Evolutionary conservation across 30 jellyfish, hydroid and myxozoan species (phyloP).

Genomic region (Morbakka virulenta): DNA sequence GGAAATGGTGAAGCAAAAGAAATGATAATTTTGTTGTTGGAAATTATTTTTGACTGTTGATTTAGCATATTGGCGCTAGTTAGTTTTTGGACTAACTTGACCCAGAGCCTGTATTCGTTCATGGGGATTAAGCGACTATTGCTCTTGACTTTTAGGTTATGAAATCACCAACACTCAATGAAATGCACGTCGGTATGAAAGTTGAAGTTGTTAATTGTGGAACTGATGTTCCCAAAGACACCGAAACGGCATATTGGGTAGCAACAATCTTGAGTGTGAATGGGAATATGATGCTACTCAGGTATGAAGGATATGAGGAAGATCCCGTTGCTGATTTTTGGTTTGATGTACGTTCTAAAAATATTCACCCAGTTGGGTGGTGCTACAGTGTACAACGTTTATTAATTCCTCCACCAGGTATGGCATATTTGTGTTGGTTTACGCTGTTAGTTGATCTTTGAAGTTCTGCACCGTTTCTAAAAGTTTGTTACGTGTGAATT

Average conservation of each 20-base stretch:
- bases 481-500: too few relatives aligned
- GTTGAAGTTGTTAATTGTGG: conserved; percentile 92
- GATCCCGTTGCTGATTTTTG: conserved; percentile 77
- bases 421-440: not conserved
- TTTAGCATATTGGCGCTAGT: too few relatives aligned
- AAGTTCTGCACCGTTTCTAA: too few relatives aligned
- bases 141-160: conserved; percentile 61
- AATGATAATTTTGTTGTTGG: too few relatives aligned
- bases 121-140: too few relatives aligned
- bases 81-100: too few relatives aligned
- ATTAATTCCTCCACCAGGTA: conserved; percentile 95
- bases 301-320: conserved; percentile 76
- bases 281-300: conserved; percentile 74
- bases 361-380: conserved; percentile 96
- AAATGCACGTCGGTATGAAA: conserved; percentile 89
- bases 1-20: too few relatives aligned
- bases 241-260: conserved; percentile 87
- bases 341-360: conserved; percentile 89
- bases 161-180: conserved; percentile 74
- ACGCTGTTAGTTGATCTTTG: not conserved
- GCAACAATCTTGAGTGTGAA: conserved; percentile 78
- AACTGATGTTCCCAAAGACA: conserved; percentile 67
- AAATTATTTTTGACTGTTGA: too few relatives aligned
- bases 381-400: conserved; percentile 84
- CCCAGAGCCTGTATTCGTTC: too few relatives aligned